Evolutionary conservation across 2,888 invertebrate species (phyloP).

Genomic region (Habrosyne pyritoides): DNA sequence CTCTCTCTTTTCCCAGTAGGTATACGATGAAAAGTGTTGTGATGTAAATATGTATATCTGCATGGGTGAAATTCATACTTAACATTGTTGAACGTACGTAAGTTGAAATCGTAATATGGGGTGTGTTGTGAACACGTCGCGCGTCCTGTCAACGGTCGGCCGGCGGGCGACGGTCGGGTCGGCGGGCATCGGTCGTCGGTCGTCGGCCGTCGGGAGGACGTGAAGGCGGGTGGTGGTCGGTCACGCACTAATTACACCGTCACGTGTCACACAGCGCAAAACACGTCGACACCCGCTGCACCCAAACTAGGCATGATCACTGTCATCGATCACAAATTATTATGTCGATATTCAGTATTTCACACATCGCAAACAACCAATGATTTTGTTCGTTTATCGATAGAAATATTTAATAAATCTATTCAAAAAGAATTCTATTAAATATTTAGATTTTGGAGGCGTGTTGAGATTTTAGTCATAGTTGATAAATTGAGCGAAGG

Average conservation of each 20-base stretch:
- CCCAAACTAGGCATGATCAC: conserved; percentile 24
- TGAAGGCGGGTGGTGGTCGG: conserved; percentile 51
- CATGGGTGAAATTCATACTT: neutral
- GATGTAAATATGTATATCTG: neutral
- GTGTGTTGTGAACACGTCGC: conserved; percentile 32
- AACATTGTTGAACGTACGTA: conserved; percentile 10
- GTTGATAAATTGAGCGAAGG: too few relatives aligned
- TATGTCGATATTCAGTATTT: conserved; percentile 3
- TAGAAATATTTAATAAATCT: too few relatives aligned
- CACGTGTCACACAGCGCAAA: conserved; percentile 71
- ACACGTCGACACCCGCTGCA: conserved; percentile 52
- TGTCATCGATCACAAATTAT: conserved; percentile 1
- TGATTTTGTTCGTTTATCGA: too few relatives aligned
- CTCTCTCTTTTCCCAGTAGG: conserved; percentile 22
- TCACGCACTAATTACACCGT: conserved; percentile 77
- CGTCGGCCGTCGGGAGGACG: conserved; percentile 40
- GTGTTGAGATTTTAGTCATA: too few relatives aligned
- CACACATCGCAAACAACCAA: neutral
- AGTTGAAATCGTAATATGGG: conserved; percentile 10
- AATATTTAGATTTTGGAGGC: too few relatives aligned
- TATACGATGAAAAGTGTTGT: neutral
- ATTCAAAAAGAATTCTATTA: too few relatives aligned
- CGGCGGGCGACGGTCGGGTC: conserved; percentile 42
- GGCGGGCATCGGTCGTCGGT: conserved; percentile 56
- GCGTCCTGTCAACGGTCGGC: conserved; percentile 44